Base-by-base conservation (phyloP, 2,113 vertebrate species). In the Elachura formosa region DNA sequence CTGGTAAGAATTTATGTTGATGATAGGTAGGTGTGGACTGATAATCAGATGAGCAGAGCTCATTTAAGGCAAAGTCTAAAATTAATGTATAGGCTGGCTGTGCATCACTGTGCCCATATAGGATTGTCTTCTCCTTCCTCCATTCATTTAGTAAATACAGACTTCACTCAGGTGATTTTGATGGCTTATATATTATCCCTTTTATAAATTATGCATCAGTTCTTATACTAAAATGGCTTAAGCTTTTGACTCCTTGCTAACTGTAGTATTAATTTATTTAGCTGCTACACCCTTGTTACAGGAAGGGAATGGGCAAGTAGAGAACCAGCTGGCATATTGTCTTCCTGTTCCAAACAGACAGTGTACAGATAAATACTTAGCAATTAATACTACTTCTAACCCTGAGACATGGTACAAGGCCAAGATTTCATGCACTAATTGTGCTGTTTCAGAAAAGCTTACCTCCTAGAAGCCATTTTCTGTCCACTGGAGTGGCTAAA, bases 351-450 rank as follows among this genome's bases (percentile, higher is more conserved):
- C 85, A 84, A 71, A 86, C 49, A 33, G 3, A 46, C 43, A 90
- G 43, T 75, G 55, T 85, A 38, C 26, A 81, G 81, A 88, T 69
- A 95, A 92, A 87, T 79, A 82, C 54, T 91, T 83, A 54, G 49
- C 40, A 66, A 89, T 48, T 93, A 84, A 87, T 58, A 46, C 74
- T 95, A 83, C 72, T 91, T 88, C 80, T 96, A 81, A 94, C 91
- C 83, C 66, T 66, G 64, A 96, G 94, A 91, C 38, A 82, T 92
- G 91, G 55, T 93, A 91, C 51, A 93, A 92, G 84, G 84, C 85
- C 84, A 94, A 94, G 64, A 90, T 84, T 96, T 87, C 80, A 86
- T 88, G 83, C 74, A 84, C 86, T 93, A 95, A 95, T 94, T 95
- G 68, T 87, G 76, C 54, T 71, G 11, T 90, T 97, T 95, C 89